phyloP scores from a whole-genome alignment of 2,797 vertebrate genomes.

The Pseudopleuronectes americanus region DNA sequence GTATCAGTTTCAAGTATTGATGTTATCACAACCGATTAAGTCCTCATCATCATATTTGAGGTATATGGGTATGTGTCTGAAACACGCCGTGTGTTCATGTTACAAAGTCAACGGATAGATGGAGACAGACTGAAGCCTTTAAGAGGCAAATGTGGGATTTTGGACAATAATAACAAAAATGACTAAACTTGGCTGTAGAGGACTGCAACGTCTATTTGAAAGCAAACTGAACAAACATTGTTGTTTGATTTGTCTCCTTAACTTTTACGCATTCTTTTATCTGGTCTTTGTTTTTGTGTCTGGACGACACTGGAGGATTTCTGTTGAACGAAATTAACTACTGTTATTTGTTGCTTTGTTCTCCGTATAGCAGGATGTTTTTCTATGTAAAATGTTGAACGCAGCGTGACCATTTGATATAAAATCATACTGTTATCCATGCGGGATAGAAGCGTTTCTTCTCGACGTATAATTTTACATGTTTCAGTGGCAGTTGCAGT shows the following conservation, averaged over 20 bases:
- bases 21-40: neutral
- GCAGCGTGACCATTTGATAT: neutral
- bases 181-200: too few relatives aligned
- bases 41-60: neutral
- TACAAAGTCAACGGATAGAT: neutral
- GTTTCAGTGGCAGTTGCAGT: neutral
- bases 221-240: neutral
- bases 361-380: neutral
- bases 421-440: neutral
- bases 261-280: neutral
- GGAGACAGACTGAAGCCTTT: too few relatives aligned
- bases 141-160: too few relatives aligned
- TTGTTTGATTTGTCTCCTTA: neutral
- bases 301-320: neutral
- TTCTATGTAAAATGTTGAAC: neutral
- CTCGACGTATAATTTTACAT: neutral
- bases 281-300: neutral
- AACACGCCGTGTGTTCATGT: neutral
- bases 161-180: too few relatives aligned
- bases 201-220: neutral
- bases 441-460: conserved; percentile 5
- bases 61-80: neutral
- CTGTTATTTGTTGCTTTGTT: neutral
- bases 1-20: neutral
- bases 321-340: neutral